A percentile compares a stretch with the other conserved stretches of the same genome.
phyloP scores from a whole-genome alignment of 2,797 vertebrate species.

The Chaunax sp. region DNA sequence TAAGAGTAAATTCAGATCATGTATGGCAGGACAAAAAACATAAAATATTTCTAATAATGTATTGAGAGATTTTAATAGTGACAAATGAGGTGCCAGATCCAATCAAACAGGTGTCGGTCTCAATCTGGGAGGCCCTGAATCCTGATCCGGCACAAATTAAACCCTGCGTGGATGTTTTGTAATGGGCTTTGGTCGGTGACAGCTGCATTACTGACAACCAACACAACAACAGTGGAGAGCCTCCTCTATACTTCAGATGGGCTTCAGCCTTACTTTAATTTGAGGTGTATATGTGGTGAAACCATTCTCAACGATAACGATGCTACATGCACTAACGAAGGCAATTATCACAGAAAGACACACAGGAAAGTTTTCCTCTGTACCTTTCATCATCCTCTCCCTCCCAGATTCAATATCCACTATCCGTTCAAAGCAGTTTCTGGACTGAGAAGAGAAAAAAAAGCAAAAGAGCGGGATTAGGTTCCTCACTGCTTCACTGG shows the following conservation, averaged over 20 bases:
- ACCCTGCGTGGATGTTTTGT: too few relatives aligned
- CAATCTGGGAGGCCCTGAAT: too few relatives aligned
- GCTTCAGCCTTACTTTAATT: not conserved
- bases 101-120: too few relatives aligned
- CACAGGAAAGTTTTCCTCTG: slow-evolving; percentile 17
- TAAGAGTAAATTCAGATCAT: too few relatives aligned
- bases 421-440: slow-evolving; percentile 88
- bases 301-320: not conserved
- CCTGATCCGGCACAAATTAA: too few relatives aligned
- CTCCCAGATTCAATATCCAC: slow-evolving; percentile 82
- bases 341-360: not conserved
- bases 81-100: too few relatives aligned
- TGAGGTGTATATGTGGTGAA: not conserved
- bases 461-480: slow-evolving; percentile 31
- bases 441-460: slow-evolving; percentile 80
- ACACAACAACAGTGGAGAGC: not conserved
- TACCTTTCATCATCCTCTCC: slow-evolving; percentile 86
- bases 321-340: not conserved
- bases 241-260: not conserved
- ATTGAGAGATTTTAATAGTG: too few relatives aligned
- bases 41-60: too few relatives aligned
- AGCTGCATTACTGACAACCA: not conserved
- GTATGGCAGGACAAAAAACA: too few relatives aligned
- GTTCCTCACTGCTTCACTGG: slow-evolving; percentile 24
- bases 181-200: too few relatives aligned